Evolutionary conservation across 2,797 vertebrate genomes (phyloP).

Genomic region (Myotis findleyi): DNA sequence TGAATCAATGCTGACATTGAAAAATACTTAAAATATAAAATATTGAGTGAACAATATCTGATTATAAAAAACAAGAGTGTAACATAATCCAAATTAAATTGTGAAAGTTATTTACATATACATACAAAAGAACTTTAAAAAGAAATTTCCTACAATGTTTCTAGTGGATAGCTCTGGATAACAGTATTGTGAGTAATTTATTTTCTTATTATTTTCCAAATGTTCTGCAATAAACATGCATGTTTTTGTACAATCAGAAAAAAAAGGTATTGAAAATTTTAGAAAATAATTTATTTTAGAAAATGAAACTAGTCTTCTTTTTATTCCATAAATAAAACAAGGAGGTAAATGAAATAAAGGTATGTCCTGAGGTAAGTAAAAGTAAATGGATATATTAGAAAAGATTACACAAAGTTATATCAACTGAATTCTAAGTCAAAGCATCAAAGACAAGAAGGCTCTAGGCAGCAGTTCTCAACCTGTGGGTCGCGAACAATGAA

Average conservation of each 20-base stretch:
- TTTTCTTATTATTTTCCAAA: conserved; percentile 8
- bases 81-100: background rate
- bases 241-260: background rate
- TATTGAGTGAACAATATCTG: background rate
- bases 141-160: background rate
- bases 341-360: background rate
- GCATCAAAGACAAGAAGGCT: background rate
- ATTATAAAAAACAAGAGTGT: background rate
- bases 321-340: background rate
- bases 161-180: background rate
- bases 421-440: background rate
- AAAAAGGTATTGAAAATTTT: background rate
- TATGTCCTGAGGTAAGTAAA: background rate
- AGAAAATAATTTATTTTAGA: background rate
- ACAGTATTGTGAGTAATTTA: background rate
- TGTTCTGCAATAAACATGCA: background rate
- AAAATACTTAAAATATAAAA: background rate
- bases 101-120: background rate
- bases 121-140: background rate
- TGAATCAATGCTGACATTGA: background rate
- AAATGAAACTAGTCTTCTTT: background rate
- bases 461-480: too few relatives aligned
- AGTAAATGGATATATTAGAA: background rate
- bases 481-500: too few relatives aligned
- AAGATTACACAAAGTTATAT: background rate